A percentile compares a stretch with the other conserved stretches of the same genome.
Conservation (phyloP, 2,113 vertebrate species). For the Castor canadensis region DNA sequence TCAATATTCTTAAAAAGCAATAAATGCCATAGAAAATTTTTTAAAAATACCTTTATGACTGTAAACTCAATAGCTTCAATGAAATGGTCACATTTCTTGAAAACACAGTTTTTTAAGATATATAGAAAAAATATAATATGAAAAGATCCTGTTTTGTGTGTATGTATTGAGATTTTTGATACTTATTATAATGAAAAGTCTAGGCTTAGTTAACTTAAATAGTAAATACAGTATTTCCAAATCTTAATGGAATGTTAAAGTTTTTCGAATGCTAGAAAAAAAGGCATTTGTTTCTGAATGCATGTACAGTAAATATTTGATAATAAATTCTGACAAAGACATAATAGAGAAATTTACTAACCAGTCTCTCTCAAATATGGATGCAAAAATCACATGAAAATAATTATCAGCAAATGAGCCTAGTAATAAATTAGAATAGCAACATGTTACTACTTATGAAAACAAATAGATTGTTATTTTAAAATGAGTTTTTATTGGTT, state of each 20-base stretch:
- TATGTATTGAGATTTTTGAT: too few species aligned
- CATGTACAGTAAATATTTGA: not conserved
- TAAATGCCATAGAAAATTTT: too few species aligned
- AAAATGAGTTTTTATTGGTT: not conserved
- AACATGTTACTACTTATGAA: not conserved
- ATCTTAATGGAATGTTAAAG: not conserved
- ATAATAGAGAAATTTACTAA: not conserved
- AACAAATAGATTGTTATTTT: not conserved
- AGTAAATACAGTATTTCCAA: not conserved
- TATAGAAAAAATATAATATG: not conserved
- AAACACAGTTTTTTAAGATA: not conserved
- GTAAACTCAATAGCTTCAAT: not conserved
- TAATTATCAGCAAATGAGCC: not conserved
- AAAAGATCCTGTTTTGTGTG: not conserved
- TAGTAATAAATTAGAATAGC: not conserved
- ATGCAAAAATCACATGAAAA: not conserved
- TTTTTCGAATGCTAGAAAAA: not conserved
- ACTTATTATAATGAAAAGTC: not conserved
- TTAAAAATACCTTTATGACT: not conserved
- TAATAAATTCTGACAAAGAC: not conserved
- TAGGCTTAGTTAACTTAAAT: not conserved
- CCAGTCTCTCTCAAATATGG: not conserved
- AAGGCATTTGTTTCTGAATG: not conserved
- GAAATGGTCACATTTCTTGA: not conserved
- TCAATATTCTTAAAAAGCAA: too few species aligned